These are phyloP conservation scores for Octomys mimax DNA, from an alignment of 2,797 vertebrate genomes.

Conservation along the genomic window DNA sequence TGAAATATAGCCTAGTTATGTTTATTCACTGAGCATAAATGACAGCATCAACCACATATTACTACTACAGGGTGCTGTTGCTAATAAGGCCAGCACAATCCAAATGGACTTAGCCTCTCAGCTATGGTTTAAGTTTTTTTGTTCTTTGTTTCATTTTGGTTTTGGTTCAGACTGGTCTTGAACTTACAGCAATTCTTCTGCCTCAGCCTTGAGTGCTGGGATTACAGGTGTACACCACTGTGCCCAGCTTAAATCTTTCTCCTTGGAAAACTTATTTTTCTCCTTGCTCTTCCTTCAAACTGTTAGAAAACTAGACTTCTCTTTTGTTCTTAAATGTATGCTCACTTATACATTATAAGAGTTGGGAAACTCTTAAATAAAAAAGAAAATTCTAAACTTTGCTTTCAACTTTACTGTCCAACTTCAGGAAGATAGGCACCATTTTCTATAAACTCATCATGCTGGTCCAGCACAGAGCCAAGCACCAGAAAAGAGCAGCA, in stretches of 20 bases:
- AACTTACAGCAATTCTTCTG: background rate
- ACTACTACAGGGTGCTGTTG: background rate
- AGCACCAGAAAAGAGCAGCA: background rate
- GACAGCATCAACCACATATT: background rate
- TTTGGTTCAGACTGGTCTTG: background rate
- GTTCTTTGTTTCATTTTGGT: background rate
- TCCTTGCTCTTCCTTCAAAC: constrained; percentile 15
- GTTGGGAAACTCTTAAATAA: background rate
- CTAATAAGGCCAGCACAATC: background rate
- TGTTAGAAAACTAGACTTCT: constrained; percentile 6
- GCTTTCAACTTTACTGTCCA: background rate
- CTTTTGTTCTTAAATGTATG: background rate
- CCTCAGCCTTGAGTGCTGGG: background rate
- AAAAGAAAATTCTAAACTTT: constrained; percentile 26
- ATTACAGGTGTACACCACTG: background rate
- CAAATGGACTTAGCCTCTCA: background rate
- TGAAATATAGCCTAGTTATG: background rate
- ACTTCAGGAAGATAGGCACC: background rate
- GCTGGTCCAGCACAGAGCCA: background rate
- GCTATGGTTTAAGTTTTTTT: background rate
- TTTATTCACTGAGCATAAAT: background rate
- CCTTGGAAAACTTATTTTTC: constrained; percentile 4
- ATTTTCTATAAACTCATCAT: background rate
- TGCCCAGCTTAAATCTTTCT: background rate
- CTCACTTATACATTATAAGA: background rate